These are phyloP conservation scores for Amblyopsis hoosieri DNA, from an alignment of 2,797 vertebrate genomes.

Conservation along the genomic window DNA sequence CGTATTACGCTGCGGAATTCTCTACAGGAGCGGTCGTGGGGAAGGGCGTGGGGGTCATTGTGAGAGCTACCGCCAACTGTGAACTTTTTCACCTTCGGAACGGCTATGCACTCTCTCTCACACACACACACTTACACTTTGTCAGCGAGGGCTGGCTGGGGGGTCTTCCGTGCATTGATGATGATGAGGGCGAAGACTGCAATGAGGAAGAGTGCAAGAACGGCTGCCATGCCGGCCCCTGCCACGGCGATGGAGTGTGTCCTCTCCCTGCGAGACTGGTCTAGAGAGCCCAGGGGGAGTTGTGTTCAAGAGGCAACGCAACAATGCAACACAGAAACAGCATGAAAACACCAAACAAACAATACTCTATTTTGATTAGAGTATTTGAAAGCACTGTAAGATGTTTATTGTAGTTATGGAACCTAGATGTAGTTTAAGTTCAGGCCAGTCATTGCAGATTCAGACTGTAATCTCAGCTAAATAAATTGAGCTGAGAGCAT, in stretches of 20 bases:
- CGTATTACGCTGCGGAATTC: slow-evolving; percentile 14
- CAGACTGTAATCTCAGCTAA: not conserved
- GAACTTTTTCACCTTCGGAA: not conserved
- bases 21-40: slow-evolving; percentile 13
- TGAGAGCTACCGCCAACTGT: no score
- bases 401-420: no score
- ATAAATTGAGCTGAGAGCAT: no score
- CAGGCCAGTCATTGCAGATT: slow-evolving; percentile 12
- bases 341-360: not conserved
- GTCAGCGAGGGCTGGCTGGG: slow-evolving; percentile 81
- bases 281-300: slow-evolving; percentile 68
- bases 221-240: slow-evolving; percentile 91
- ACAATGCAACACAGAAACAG: slow-evolving; percentile 3
- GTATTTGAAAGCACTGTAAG: no score
- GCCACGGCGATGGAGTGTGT: slow-evolving; percentile 88
- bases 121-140: slow-evolving; percentile 88
- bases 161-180: slow-evolving; percentile 85
- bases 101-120: not conserved
- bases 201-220: slow-evolving; percentile 93
- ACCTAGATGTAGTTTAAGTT: not conserved
- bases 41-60: no score
- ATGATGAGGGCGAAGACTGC: slow-evolving; percentile 89
- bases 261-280: slow-evolving; percentile 85
- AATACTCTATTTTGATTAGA: no score
- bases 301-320: slow-evolving; percentile 14